Evolutionary conservation across 2,888 invertebrate species (phyloP).

Genomic region (Clostera curtula): DNA sequence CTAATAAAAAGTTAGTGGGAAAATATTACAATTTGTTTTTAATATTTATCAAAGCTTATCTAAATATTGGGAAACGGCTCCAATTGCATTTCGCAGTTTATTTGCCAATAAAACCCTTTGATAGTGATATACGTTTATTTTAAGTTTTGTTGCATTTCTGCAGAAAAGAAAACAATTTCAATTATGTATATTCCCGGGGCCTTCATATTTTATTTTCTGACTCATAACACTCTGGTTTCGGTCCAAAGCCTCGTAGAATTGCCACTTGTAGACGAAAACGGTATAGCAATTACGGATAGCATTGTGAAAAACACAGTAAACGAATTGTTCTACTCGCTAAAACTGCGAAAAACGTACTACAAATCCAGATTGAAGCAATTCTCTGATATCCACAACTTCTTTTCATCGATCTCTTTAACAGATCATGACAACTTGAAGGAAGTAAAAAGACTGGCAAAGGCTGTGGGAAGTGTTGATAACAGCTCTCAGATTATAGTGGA

Average conservation of each 20-base stretch:
- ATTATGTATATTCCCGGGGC: conserved; percentile 17
- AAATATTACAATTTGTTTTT: too few species aligned
- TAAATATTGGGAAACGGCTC: too few species aligned
- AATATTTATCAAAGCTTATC: too few species aligned
- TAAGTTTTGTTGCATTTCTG: conserved; percentile 1
- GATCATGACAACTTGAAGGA: conserved; percentile 33
- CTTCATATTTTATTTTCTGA: conserved; percentile 13
- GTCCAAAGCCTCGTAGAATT: conserved; percentile 24
- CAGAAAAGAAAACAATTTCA: conserved; percentile 6
- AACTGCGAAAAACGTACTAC: conserved; percentile 21
- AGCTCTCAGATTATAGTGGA: conserved; percentile 32
- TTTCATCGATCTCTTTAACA: conserved; percentile 33
- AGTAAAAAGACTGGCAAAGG: conserved; percentile 32
- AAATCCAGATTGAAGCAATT: conserved; percentile 31
- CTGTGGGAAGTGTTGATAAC: conserved; percentile 25
- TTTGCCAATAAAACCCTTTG: too few species aligned
- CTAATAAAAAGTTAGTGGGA: too few species aligned
- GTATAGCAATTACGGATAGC: conserved; percentile 26
- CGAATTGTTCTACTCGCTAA: conserved; percentile 33
- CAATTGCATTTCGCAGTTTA: too few species aligned
- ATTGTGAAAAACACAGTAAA: conserved; percentile 33
- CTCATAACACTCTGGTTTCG: conserved; percentile 10
- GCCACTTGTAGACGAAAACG: conserved; percentile 23
- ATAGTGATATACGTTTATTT: too few species aligned
- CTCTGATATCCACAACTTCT: conserved; percentile 36